phyloP scores from a whole-genome alignment of 2,113 vertebrate genomes.

The Pachyramphus minor region DNA sequence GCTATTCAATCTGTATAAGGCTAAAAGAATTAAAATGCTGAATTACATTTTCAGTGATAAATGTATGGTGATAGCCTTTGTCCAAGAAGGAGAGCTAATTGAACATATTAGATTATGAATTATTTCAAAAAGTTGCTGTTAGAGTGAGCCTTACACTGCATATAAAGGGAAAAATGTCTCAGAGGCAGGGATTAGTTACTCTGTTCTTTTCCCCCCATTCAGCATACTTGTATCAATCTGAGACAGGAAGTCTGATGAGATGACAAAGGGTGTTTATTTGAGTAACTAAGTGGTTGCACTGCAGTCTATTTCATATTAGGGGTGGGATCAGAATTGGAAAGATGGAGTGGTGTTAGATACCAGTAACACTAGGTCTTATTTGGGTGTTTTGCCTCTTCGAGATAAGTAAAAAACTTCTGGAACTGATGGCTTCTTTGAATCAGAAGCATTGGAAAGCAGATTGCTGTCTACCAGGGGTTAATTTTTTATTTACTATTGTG shows the following conservation, averaged over 20 bases:
- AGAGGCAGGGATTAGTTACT: not conserved
- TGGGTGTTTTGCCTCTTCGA: not conserved
- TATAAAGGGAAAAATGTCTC: not conserved
- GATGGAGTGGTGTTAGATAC: not conserved
- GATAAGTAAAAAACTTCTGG: not conserved
- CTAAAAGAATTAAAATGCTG: not conserved
- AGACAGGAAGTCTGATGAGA: slow-evolving; percentile 11
- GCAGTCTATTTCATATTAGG: not conserved
- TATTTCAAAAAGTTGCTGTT: slow-evolving; percentile 20
- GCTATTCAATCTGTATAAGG: slow-evolving; percentile 16
- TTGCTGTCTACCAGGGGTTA: not conserved
- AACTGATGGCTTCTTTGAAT: not conserved
- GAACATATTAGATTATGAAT: slow-evolving; percentile 24
- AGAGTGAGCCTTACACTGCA: not conserved
- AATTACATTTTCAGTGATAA: slow-evolving; percentile 49
- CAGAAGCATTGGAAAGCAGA: not conserved
- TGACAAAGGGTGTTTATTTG: slow-evolving; percentile 2
- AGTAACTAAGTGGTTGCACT: slow-evolving; percentile 19
- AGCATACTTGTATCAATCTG: not conserved
- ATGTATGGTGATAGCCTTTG: slow-evolving; percentile 37
- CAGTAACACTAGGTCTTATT: not conserved
- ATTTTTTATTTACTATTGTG: not conserved
- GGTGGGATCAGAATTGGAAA: not conserved
- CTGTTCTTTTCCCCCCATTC: not conserved
- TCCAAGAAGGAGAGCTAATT: slow-evolving; percentile 24